Evolutionary conservation across 64 coral and sea anemone species (phyloP), one percentile per base, ranked within the genome.

Genomic region (Montipora sp.): DNA sequence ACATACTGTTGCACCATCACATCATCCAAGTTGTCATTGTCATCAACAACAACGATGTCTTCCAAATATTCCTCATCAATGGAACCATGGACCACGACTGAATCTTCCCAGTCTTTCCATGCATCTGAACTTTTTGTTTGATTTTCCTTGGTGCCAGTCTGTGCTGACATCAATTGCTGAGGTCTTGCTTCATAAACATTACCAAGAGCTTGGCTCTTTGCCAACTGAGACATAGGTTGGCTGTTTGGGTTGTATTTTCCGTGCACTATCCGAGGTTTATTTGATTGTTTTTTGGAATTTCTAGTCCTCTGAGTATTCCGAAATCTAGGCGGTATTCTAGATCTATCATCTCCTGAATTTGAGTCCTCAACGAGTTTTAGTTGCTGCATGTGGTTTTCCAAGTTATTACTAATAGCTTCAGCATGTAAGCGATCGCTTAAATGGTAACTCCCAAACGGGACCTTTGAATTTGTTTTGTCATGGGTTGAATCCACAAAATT

Each of bases 11-110:
- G 92, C 18, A 98, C 95, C 36, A 98, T 77, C 5, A 98, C 84
- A 85, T 98, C 95, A 89, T 92, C 75, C 5, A 98, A 73, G 51
- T 94, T 93, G 58, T 98, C 95, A 79, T 98, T 94, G 72, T 98
- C 95, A 36, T 84, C 92, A 73, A 98, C 83, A 51, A 90, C 11
- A 16, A 90, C 92, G 84, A 98, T 79, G 5, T 92, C 89, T 2
- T 94, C 87, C 14, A 98, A 88, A 59, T 94, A 89, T 66, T 89
- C 89, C 23, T 98, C 95, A 53, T 88, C 78, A 59, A 94, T 63
- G 5, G 77, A 88, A 3, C 88, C 78, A 46, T 88, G 70, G 43
- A 92, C 84, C 4, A 85, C 82, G 16, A 98, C 95, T 59, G 60
- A 94, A 6, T 71, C 66, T 15, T 98, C 95, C 95, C 95, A 98